A percentile compares a stretch with the other conserved stretches of the same genome.
Conservation (phyloP, 2,797 vertebrate species). For the Furcifer pardalis region DNA sequence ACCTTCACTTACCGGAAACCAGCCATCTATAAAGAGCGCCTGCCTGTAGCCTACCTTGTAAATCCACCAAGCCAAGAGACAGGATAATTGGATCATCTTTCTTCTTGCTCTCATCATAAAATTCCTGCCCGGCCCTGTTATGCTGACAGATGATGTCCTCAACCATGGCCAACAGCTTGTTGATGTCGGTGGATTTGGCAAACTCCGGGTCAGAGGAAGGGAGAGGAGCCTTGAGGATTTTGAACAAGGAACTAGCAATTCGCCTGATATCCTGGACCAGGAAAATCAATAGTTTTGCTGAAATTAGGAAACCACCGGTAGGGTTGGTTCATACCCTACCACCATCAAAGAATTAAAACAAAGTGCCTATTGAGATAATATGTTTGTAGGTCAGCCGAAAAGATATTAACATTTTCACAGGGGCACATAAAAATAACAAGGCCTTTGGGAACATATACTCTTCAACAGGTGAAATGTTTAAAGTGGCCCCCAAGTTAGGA, state of each 20-base stretch:
- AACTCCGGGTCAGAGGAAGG: conserved; percentile 72
- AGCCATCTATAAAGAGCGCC: neutral
- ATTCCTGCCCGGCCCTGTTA: conserved; percentile 74
- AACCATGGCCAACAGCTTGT: conserved; percentile 85
- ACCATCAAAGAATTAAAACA: neutral
- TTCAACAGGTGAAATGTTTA: no score
- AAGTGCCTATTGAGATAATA: no score
- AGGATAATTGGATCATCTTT: conserved; percentile 74
- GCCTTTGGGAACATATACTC: no score
- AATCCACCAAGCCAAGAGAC: conserved; percentile 73
- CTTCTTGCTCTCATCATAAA: conserved; percentile 78
- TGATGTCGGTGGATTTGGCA: conserved; percentile 84
- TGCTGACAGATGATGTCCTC: conserved; percentile 88
- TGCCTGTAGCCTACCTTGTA: conserved; percentile 76
- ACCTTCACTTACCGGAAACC: conserved; percentile 26
- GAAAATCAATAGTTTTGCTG: neutral
- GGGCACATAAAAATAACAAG: no score
- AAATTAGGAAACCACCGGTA: neutral
- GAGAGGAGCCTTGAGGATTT: conserved; percentile 82
- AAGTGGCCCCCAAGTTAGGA: no score
- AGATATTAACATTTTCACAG: no score
- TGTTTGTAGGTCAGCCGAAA: no score
- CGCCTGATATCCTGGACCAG: conserved; percentile 84
- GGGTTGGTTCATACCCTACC: neutral
- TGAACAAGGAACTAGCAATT: conserved; percentile 88